These are phyloP conservation scores for Melanostoma mellinum DNA, from an alignment of 2,888 invertebrate species.

Conservation along the genomic window DNA sequence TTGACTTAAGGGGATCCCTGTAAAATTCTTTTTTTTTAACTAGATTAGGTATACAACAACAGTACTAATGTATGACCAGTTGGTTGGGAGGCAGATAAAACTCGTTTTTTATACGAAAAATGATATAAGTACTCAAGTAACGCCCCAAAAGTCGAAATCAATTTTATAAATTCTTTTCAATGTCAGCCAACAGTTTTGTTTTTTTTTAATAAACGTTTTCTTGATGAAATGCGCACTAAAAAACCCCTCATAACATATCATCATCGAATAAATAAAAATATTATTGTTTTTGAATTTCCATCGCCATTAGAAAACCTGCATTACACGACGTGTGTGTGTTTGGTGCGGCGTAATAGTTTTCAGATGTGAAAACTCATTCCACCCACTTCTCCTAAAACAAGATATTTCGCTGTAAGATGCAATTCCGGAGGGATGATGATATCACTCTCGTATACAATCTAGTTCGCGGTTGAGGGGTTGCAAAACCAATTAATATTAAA, in stretches of 20 bases:
- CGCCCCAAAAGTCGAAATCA: no score
- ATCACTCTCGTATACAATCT: conserved; percentile 15
- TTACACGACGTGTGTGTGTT: conserved; percentile 1
- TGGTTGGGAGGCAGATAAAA: no score
- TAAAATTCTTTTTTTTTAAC: no score
- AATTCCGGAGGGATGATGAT: conserved; percentile 45
- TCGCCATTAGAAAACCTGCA: conserved; percentile 13
- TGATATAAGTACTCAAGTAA: no score
- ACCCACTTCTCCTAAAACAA: conserved; percentile 23
- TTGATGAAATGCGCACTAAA: conserved; percentile 9
- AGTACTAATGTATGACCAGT: no score
- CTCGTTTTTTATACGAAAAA: no score
- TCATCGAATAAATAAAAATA: conserved; percentile 11
- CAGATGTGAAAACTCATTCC: conserved; percentile 9
- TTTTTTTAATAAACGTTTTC: not conserved
- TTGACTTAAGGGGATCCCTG: no score
- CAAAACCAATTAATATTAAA: not conserved
- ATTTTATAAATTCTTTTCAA: no score
- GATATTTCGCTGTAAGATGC: conserved; percentile 49
- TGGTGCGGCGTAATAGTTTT: conserved; percentile 25
- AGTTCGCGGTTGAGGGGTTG: conserved; percentile 9
- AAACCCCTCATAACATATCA: not conserved
- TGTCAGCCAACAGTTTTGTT: not conserved
- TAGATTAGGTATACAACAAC: no score
- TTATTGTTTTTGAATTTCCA: conserved; percentile 5